Base-by-base conservation (phyloP, 92 coral and sea anemone genomes). In the Porites divaricata region DNA sequence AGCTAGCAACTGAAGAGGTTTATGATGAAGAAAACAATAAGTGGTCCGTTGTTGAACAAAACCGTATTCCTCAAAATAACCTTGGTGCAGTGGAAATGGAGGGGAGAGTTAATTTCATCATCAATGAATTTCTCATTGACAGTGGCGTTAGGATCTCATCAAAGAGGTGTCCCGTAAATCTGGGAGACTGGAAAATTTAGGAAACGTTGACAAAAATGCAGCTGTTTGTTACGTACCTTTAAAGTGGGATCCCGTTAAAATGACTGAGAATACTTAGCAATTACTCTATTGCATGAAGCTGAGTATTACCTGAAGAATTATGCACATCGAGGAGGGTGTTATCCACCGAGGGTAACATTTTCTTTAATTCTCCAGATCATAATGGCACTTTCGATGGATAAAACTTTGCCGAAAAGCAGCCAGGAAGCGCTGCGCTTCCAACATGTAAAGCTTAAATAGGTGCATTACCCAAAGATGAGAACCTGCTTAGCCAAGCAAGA, bases 61-160 rank as follows among this genome's bases (percentile, higher is more conserved):
- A 70, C 1, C 58, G 20, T 70, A 70, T 70, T 19, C 75, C 75
- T 25, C 12, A 9, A 70, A 70, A 70, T 25, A 48, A 48, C 3
- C 75, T 70, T 70, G 23, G 23, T 41, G 75, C 75, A 16, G 59
- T 70, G 58, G 75, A 70, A 48, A 48, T 70, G 17, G 57, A 70
- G 54, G 75, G 75, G 26, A 70, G 2, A 26, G 75, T 70, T 70
- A 48, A 41, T 70, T 70, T 70, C 25, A 70, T 70, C 56, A 70
- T 70, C 0, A 70, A 70, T 22, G 48, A 45, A 70, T 70, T 70
- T 48, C 56, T 58, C 48, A 21, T 70, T 70, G 75, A 70, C 24
- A 70, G 75, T 70, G 75, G 75, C 1, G 16, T 70, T 45, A 45
- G 75, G 13, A 70, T 70, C 28, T 58, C 9, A 45, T 58, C 75